These are phyloP conservation scores for Ageneiosus marmoratus DNA, from an alignment of 2,113 vertebrate species.

Conservation along the genomic window DNA sequence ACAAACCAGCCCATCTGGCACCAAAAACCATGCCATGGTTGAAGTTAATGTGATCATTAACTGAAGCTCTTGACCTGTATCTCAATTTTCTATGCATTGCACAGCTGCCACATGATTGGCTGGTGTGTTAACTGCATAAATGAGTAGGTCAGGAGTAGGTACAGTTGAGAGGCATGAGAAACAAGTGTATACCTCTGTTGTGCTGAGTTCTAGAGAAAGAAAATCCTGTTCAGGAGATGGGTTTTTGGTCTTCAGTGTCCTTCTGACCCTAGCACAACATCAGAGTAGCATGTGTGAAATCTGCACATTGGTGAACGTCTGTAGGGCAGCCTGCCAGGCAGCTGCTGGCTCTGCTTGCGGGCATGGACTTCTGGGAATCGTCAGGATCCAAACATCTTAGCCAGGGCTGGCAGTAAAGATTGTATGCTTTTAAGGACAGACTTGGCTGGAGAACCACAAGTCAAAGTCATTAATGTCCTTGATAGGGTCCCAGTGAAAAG, in stretches of 20 bases:
- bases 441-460: slow-evolving; percentile 47
- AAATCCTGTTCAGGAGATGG: slow-evolving; percentile 25
- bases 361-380: slow-evolving; percentile 68
- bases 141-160: background rate
- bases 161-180: background rate
- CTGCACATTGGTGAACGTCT: slow-evolving; percentile 64
- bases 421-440: slow-evolving; percentile 12
- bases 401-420: slow-evolving; percentile 22
- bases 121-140: too few relatives aligned
- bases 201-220: slow-evolving; percentile 34
- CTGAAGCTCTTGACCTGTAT: too few relatives aligned
- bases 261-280: slow-evolving; percentile 39
- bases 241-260: slow-evolving; percentile 47
- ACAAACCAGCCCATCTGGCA: too few relatives aligned
- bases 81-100: too few relatives aligned
- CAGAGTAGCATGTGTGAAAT: slow-evolving; percentile 45
- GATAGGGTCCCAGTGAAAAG: slow-evolving; percentile 49
- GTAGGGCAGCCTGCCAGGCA: slow-evolving; percentile 60
- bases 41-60: too few relatives aligned
- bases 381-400: slow-evolving; percentile 44
- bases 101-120: too few relatives aligned
- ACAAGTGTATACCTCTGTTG: slow-evolving; percentile 44
- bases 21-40: too few relatives aligned
- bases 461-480: slow-evolving; percentile 63
- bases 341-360: slow-evolving; percentile 62